Percentiles rank a stretch among this genome's conserved stretches.
Conservation (phyloP, 2,888 invertebrate genomes). For the Eristalis tenax region DNA sequence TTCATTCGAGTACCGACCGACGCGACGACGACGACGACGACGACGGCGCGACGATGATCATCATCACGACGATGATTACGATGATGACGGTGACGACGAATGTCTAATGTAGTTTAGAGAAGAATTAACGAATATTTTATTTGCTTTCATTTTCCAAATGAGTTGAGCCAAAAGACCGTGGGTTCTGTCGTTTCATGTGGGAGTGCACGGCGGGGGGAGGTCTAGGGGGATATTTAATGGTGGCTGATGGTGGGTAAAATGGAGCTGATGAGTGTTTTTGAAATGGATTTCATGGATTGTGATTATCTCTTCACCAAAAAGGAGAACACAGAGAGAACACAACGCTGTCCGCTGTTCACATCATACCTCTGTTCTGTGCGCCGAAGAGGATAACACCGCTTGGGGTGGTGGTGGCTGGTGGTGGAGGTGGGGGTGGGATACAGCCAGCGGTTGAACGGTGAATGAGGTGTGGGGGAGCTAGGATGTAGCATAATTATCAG, state of each 20-base stretch:
- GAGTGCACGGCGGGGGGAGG: not conserved
- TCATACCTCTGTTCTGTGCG: not conserved
- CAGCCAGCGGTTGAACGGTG: not conserved
- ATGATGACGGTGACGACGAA: not conserved
- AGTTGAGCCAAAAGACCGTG: conserved; percentile 38
- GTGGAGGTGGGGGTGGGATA: not conserved
- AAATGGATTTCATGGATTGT: conserved; percentile 67
- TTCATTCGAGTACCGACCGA: too few species aligned
- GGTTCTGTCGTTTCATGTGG: not conserved
- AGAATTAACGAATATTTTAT: conserved; percentile 61
- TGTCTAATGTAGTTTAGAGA: conserved; percentile 48
- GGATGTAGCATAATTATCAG: conserved; percentile 56
- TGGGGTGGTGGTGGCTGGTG: not conserved
- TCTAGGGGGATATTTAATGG: not conserved
- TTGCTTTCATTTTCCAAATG: conserved; percentile 71
- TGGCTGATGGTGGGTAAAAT: not conserved
- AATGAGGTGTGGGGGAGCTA: not conserved
- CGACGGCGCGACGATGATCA: not conserved
- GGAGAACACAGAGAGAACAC: conserved; percentile 4
- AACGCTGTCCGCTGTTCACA: not conserved
- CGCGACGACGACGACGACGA: not conserved
- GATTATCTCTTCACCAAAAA: conserved; percentile 44
- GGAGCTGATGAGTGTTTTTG: conserved; percentile 64
- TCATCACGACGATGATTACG: not conserved
- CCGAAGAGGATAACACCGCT: too few species aligned